These are phyloP conservation scores for Cottoperca gobio DNA, from an alignment of 2,797 vertebrate genomes.

Conservation along the genomic window DNA sequence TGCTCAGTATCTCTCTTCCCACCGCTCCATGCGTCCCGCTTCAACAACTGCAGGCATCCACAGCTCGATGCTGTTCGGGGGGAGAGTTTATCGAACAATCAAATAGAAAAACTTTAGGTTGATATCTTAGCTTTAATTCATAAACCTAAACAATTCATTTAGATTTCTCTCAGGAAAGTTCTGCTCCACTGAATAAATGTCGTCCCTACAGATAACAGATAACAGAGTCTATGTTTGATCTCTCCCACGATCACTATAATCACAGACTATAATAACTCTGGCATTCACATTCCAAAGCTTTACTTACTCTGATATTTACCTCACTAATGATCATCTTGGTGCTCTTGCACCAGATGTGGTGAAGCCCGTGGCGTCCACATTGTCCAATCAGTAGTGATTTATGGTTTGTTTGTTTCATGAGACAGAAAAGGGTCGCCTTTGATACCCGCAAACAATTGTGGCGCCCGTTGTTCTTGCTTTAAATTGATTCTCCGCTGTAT, in stretches of 20 bases:
- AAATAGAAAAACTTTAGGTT: background rate
- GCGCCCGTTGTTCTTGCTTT: slow-evolving; percentile 63
- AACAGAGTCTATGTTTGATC: background rate
- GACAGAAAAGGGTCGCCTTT: slow-evolving; percentile 69
- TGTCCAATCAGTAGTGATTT: slow-evolving; percentile 77
- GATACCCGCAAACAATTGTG: slow-evolving; percentile 72
- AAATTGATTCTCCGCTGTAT: slow-evolving; percentile 78
- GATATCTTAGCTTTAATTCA: background rate
- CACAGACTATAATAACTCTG: background rate
- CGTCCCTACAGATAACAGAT: background rate
- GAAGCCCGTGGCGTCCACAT: slow-evolving; percentile 34
- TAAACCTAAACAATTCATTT: background rate
- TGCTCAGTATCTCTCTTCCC: background rate
- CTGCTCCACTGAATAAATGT: background rate
- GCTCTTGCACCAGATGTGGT: slow-evolving; percentile 38
- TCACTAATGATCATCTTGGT: slow-evolving; percentile 51
- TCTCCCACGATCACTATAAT: background rate
- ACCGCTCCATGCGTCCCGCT: background rate
- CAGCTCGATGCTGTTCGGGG: background rate
- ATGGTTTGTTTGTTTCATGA: slow-evolving; percentile 80
- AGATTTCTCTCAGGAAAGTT: background rate
- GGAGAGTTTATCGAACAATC: background rate
- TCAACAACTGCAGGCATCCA: background rate
- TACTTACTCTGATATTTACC: slow-evolving; percentile 41
- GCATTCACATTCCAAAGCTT: slow-evolving; percentile 37